Conservation (phyloP, 2,797 vertebrate species). For the Paedocypris micromegethes region DNA sequence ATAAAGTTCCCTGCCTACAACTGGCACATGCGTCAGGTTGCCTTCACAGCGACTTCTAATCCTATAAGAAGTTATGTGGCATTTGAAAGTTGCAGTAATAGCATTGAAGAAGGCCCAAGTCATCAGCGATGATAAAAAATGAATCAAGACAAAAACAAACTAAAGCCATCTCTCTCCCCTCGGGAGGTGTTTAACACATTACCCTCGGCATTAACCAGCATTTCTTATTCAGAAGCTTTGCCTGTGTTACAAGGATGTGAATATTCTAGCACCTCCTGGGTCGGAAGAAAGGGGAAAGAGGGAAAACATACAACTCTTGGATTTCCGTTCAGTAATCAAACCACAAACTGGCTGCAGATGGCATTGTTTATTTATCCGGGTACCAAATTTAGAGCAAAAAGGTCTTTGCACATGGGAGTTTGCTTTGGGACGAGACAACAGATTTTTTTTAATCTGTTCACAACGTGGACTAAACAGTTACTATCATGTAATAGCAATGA, state of each 20-base stretch:
- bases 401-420: neutral
- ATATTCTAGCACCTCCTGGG: constrained; percentile 37
- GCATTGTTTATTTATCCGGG: constrained; percentile 20
- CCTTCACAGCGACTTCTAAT: constrained; percentile 24
- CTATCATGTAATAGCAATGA: too few species aligned
- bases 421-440: neutral
- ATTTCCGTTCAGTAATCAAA: constrained; percentile 26
- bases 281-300: constrained; percentile 22
- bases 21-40: constrained; percentile 18
- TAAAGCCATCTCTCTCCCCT: constrained; percentile 24
- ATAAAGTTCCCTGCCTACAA: neutral
- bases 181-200: constrained; percentile 43
- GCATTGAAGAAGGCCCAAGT: constrained; percentile 22
- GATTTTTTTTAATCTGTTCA: too few species aligned
- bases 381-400: constrained; percentile 12
- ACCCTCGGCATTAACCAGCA: constrained; percentile 34
- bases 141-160: constrained; percentile 57
- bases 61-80: constrained; percentile 29
- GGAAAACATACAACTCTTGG: constrained; percentile 27
- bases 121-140: constrained; percentile 51
- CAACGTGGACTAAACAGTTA: too few species aligned
- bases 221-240: constrained; percentile 45
- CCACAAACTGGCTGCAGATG: constrained; percentile 1
- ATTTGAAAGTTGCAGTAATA: constrained; percentile 27
- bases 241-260: constrained; percentile 35